These are phyloP conservation scores for Nylanderia fulva DNA, from an alignment of 1,140 invertebrate species.

Conservation along the genomic window DNA sequence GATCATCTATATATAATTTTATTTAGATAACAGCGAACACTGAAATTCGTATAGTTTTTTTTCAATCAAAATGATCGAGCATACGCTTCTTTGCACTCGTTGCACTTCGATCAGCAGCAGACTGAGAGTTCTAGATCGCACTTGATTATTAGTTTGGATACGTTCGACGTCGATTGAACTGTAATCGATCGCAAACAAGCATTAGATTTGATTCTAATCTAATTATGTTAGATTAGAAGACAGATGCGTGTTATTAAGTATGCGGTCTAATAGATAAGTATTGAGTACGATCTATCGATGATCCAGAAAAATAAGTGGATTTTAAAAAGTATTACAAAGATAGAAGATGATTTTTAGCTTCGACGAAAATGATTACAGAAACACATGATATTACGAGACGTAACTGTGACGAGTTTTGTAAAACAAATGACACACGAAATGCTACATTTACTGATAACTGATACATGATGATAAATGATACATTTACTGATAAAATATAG, in stretches of 20 bases:
- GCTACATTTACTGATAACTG: too few relatives aligned
- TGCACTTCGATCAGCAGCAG: neutral
- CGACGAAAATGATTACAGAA: conserved; percentile 7
- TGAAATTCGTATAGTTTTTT: too few relatives aligned
- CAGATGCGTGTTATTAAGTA: neutral
- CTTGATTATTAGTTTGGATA: conserved; percentile 17
- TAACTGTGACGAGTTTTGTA: conserved; percentile 40
- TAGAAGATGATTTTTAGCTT: neutral
- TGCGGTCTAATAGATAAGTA: conserved; percentile 3
- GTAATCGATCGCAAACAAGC: neutral
- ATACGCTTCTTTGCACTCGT: neutral
- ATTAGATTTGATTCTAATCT: neutral
- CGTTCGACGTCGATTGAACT: neutral
- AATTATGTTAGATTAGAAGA: conserved; percentile 2
- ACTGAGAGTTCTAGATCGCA: neutral
- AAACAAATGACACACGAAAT: neutral
- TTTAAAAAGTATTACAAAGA: neutral
- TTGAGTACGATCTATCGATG: neutral
- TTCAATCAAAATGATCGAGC: too few relatives aligned
- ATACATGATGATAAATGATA: too few relatives aligned
- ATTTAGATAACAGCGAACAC: too few relatives aligned
- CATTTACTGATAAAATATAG: too few relatives aligned
- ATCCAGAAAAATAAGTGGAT: neutral
- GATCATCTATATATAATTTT: too few relatives aligned
- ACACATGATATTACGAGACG: conserved; percentile 23